Conservation (phyloP, 2,888 invertebrate genomes). For the Exocentrus adspersus region DNA sequence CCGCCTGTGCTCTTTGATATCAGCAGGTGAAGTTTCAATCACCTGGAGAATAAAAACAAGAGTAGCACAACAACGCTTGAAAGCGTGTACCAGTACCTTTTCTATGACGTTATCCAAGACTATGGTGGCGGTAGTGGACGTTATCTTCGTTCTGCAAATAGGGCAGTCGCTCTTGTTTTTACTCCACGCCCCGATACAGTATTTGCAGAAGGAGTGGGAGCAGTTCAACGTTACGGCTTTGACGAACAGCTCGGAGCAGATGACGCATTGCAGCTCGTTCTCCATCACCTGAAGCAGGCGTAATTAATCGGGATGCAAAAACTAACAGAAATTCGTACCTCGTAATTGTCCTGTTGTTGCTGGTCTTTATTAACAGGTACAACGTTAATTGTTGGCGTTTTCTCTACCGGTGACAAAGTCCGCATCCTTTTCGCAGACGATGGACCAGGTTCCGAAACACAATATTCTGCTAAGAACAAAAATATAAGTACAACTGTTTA, state of each 20-base stretch:
- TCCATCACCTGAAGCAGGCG: constrained; percentile 66
- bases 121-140: constrained; percentile 69
- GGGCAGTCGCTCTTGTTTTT: constrained; percentile 77
- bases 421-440: not conserved
- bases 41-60: no score
- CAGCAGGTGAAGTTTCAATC: constrained; percentile 70
- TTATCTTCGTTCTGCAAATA: constrained; percentile 69
- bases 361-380: not conserved
- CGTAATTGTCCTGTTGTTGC: constrained; percentile 14
- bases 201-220: constrained; percentile 78
- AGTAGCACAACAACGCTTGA: no score
- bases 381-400: not conserved
- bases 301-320: not conserved
- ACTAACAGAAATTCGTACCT: not conserved
- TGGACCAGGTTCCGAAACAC: not conserved
- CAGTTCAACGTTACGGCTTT: constrained; percentile 76
- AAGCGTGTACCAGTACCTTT: no score
- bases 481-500: no score
- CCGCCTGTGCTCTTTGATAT: constrained; percentile 69
- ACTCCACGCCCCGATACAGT: constrained; percentile 77
- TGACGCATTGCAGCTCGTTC: constrained; percentile 77
- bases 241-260: constrained; percentile 80
- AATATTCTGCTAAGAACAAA: no score
- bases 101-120: constrained; percentile 80
- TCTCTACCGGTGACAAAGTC: not conserved